Base-by-base conservation (phyloP, 2,888 invertebrate genomes). In the Eupelmus urozonus region DNA sequence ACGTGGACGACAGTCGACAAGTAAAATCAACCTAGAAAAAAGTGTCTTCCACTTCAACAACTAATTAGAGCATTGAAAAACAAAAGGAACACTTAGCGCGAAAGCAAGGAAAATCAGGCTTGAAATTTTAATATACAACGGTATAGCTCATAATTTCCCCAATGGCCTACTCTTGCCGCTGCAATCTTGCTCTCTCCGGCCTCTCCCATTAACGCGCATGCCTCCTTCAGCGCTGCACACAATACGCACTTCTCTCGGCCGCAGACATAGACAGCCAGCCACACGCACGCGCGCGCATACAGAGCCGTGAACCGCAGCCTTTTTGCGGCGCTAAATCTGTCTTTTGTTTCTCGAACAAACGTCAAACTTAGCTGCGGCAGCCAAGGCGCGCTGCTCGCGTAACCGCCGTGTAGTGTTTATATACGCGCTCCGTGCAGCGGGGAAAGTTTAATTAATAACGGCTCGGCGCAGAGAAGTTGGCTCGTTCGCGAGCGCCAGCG, bases 381-480 rank as follows among this genome's bases (percentile, higher is more conserved):
- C 53, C 45, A 45, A 20, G 20, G 60, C 5, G 29, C 49, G 25
- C 27, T 27, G 18, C 59, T 34, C 42, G 2, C 29, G 9, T 16
- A 34, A 34, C 13, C 29, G 11, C 23, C 42, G 23, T 45, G 34
- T 45, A 3, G 60, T 70, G 71, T 76, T 71, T 76, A n/a, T n/a
- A n/a, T n/a, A 76, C 71, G 65, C 45, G 57, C 62, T 18, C 51
- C 42, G 42, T 27, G 57, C 59, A 62, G 70, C 18, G 49, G 55
- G 79, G 75, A 76, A 79, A 79, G 79, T 79, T 79, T 79, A 79
- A 79, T 79, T 79, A 79, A 75, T 79, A 79, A 79, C 72, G 76
- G 79, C 75, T 72, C 67, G 67, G 57, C n/a, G n/a, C n/a, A 79
- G 49, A 49, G 49, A n/a, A 79, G 72, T 72, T 79, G 34, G 49